These are phyloP conservation scores for Electrophaes corylata DNA, from an alignment of 2,888 invertebrate genomes.

Conservation along the genomic window DNA sequence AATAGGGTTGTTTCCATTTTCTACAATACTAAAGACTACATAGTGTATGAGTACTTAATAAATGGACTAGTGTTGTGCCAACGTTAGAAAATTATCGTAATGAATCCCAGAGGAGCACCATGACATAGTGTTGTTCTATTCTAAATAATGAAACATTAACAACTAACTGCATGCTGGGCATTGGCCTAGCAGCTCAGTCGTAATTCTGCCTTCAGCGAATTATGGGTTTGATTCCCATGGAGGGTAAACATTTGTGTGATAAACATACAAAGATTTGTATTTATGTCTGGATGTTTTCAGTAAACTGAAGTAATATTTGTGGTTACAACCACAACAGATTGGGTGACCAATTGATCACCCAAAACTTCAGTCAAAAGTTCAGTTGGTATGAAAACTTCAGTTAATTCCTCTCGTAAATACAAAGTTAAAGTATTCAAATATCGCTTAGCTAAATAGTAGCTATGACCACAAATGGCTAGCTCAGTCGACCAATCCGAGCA, in stretches of 20 bases:
- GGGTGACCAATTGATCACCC: too few relatives aligned
- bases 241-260: too few relatives aligned
- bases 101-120: slow-evolving; percentile 10
- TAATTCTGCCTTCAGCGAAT: too few relatives aligned
- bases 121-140: slow-evolving; percentile 14
- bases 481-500: slow-evolving; percentile 7
- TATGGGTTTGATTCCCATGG: too few relatives aligned
- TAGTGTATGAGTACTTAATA: slow-evolving; percentile 16
- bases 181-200: too few relatives aligned
- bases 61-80: slow-evolving; percentile 24
- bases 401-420: neutral
- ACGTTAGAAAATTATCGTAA: slow-evolving; percentile 26
- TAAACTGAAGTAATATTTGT: too few relatives aligned
- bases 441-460: neutral
- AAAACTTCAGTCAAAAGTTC: too few relatives aligned
- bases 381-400: neutral
- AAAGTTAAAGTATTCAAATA: slow-evolving; percentile 7
- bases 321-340: too few relatives aligned
- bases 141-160: slow-evolving; percentile 22
- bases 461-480: slow-evolving; percentile 13
- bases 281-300: too few relatives aligned
- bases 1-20: slow-evolving; percentile 4
- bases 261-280: too few relatives aligned
- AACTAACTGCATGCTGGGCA: too few relatives aligned
- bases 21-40: neutral